Percentiles rank a stretch among this genome's conserved stretches.
These are phyloP conservation scores for Bombus picipes DNA, from an alignment of 1,140 invertebrate genomes.

Conservation along the genomic window DNA sequence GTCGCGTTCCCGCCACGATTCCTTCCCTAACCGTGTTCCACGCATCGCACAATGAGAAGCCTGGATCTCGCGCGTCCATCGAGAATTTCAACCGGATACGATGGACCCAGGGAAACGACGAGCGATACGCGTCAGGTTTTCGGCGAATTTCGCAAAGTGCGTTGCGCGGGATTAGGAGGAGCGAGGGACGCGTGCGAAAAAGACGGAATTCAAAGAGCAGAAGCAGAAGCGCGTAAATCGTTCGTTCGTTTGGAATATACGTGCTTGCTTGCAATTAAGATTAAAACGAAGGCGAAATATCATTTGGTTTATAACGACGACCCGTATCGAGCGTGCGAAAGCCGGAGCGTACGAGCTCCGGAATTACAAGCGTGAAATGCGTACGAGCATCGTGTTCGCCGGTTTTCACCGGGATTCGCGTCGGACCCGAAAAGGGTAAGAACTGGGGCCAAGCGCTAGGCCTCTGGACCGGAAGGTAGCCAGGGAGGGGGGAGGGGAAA, in stretches of 20 bases:
- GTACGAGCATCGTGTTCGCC: background rate
- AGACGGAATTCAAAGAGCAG: too few species aligned
- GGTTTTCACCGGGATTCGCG: background rate
- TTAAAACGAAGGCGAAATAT: background rate
- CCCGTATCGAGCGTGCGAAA: background rate
- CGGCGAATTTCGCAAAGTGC: too few species aligned
- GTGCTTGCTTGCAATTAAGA: background rate
- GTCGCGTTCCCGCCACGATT: background rate
- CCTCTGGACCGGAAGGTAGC: slow-evolving; percentile 39
- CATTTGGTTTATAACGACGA: background rate
- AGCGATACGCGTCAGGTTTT: too few species aligned
- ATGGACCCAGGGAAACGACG: background rate
- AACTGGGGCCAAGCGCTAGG: background rate
- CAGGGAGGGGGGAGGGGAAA: slow-evolving; percentile 53
- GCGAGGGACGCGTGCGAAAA: too few species aligned
- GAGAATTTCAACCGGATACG: background rate
- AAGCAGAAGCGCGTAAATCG: background rate
- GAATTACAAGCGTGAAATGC: slow-evolving; percentile 27
- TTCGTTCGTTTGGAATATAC: too few species aligned
- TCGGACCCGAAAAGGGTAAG: slow-evolving; percentile 16
- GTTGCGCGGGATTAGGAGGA: too few species aligned
- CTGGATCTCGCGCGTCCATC: background rate
- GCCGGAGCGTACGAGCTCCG: too few species aligned
- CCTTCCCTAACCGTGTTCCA: background rate
- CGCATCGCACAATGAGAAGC: slow-evolving; percentile 12